Conservation (phyloP, 2,113 vertebrate species). For the Xiphophorus couchianus region DNA sequence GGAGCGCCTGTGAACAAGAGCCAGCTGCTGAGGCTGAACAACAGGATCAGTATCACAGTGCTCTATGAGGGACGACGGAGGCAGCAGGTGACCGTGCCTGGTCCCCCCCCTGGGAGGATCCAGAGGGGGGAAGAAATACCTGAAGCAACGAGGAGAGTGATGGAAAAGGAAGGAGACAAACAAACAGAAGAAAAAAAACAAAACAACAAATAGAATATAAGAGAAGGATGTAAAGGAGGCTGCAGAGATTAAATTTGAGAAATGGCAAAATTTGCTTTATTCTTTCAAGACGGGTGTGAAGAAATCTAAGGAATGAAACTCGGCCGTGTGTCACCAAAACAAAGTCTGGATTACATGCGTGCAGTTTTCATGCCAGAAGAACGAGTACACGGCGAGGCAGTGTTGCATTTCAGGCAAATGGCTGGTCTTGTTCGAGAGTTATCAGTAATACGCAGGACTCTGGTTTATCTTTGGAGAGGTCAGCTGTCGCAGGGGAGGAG, state of each 20-base stretch:
- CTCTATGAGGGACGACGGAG: conserved; percentile 89
- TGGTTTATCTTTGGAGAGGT: conserved; percentile 89
- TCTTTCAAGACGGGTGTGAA: conserved; percentile 11
- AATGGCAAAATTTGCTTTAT: background rate
- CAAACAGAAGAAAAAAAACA: conserved; percentile 20
- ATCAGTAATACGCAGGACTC: conserved; percentile 89
- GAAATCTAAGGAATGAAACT: background rate
- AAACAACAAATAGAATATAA: conserved; percentile 39
- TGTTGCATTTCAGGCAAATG: conserved; percentile 35
- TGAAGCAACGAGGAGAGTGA: conserved; percentile 81
- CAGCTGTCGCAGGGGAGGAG: conserved; percentile 86
- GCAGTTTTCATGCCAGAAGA: conserved; percentile 10
- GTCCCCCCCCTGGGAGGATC: conserved; percentile 91
- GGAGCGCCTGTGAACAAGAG: conserved; percentile 67
- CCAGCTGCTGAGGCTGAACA: conserved; percentile 84
- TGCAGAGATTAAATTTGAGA: conserved; percentile 39
- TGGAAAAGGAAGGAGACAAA: conserved; percentile 78
- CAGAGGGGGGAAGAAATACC: conserved; percentile 96
- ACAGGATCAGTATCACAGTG: conserved; percentile 88
- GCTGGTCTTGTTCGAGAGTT: conserved; percentile 62
- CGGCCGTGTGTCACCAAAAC: background rate
- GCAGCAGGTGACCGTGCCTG: conserved; percentile 91
- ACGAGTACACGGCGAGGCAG: background rate
- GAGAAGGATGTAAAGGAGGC: conserved; percentile 44
- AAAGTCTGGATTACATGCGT: conserved; percentile 9